Evolutionary conservation across 2,888 invertebrate species (phyloP), one percentile per base, ranked within the genome.

Genomic region (Synanthedon tipuliformis): DNA sequence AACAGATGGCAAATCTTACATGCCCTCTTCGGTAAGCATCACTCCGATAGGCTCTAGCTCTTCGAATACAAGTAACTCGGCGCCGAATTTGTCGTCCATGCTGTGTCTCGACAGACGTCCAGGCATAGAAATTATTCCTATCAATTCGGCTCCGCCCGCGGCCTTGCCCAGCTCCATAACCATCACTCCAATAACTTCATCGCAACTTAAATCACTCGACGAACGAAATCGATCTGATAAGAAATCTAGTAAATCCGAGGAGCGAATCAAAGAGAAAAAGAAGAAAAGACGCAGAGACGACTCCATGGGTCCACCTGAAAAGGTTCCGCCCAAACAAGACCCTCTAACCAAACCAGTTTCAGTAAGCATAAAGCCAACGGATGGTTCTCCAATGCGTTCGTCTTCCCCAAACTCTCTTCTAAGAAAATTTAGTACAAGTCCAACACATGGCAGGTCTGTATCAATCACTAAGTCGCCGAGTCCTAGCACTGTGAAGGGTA

Each of bases 121-220:
- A 0, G 94, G 93, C 2, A 95, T 96, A 57, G 96, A 96, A 79
- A 94, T 96, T 51, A 94, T 96, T 64, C 95, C 96, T 0, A 90
- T 94, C 56, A 87, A 91, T 2, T 88, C 92, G 12, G 81, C 91
- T 8, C 79, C 92, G 0, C 90, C 91, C 4, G 88, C 92, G 7
- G 89, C 89, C 4, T 74, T 94, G 34, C 92, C 94, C 10, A 93
- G 93, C 66, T 94, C 95, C 1, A 94, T 95, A 55, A 95, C 95
- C 0, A 95, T 96, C 54, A 96, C 95, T 0, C 94, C 95, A 3
- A 95, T 95, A 48, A 89, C 91, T 1, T 84, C 88, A 2, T 82
- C 89, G 7, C 90, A 90, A 71, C 75, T 85, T 54, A 85, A 88
- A 62, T 76, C 81, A 2, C 68, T 86, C 55, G 88, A 88, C 53